Evolutionary conservation across 2,797 vertebrate genomes (phyloP).

Genomic region (Danio kyathit): DNA sequence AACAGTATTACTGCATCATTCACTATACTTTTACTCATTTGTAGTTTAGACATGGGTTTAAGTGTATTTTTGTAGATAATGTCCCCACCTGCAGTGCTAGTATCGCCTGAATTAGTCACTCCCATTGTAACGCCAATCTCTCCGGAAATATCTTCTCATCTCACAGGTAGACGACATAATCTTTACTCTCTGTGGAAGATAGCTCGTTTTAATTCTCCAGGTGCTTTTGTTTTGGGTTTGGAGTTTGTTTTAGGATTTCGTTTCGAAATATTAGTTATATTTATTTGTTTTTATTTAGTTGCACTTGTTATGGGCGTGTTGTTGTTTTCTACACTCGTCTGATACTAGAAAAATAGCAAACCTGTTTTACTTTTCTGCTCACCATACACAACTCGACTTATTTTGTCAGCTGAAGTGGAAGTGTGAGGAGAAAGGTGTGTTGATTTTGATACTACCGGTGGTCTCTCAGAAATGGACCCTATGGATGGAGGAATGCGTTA

Average conservation of each 20-base stretch:
- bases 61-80: neutral
- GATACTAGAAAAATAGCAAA: neutral
- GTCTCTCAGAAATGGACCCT: slow-evolving; percentile 71
- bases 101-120: slow-evolving; percentile 57
- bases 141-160: slow-evolving; percentile 60
- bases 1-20: too few species aligned
- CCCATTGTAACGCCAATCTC: slow-evolving; percentile 66
- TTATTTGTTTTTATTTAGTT: neutral
- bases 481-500: slow-evolving; percentile 76
- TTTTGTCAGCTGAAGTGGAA: neutral
- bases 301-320: slow-evolving; percentile 22
- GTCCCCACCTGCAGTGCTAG: slow-evolving; percentile 48
- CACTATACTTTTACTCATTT: neutral
- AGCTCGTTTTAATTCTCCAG: neutral
- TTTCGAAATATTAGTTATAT: neutral
- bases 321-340: slow-evolving; percentile 12
- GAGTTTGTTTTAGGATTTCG: neutral
- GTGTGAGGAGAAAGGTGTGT: neutral
- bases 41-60: neutral
- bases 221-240: neutral
- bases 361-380: neutral
- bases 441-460: neutral
- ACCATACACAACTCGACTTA: neutral
- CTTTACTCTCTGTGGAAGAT: neutral
- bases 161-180: slow-evolving; percentile 2